Evolutionary conservation across 2,888 invertebrate species (phyloP).

Genomic region (Scaptomyza cyrtandrae): DNA sequence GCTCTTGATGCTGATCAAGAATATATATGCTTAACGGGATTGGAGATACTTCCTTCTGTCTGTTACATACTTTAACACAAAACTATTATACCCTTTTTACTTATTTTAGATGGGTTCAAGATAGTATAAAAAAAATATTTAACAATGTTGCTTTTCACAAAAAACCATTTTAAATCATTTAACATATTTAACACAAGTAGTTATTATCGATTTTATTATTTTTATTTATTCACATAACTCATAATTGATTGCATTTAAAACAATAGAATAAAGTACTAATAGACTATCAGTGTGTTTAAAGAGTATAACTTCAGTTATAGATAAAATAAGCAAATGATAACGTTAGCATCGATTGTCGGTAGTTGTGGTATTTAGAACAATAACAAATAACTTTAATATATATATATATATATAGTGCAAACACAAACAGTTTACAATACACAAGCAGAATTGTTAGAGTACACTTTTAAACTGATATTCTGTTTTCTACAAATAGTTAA

Average conservation of each 20-base stretch:
- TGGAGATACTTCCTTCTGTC: no score
- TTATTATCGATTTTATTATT: neutral
- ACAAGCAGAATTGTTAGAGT: neutral
- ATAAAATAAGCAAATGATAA: conserved; percentile 1
- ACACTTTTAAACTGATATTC: neutral
- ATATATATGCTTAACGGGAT: no score
- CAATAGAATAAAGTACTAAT: conserved; percentile 3
- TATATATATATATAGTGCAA: no score
- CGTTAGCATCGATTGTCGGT: neutral
- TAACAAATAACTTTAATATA: no score
- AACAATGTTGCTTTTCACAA: neutral
- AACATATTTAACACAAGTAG: neutral
- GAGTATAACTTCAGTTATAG: conserved; percentile 1
- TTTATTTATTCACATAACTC: conserved; percentile 15
- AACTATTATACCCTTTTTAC: no score
- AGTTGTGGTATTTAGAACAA: no score
- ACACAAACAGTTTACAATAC: neutral
- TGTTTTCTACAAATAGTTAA: neutral
- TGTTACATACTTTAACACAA: no score
- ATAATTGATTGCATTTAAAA: conserved; percentile 1
- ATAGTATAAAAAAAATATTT: no score
- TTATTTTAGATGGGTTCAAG: no score
- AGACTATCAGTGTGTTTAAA: neutral
- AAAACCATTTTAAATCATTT: neutral
- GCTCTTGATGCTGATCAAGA: no score